These are phyloP conservation scores for Mus spicilegus DNA, from an alignment of 2,113 vertebrate genomes.

Conservation along the genomic window DNA sequence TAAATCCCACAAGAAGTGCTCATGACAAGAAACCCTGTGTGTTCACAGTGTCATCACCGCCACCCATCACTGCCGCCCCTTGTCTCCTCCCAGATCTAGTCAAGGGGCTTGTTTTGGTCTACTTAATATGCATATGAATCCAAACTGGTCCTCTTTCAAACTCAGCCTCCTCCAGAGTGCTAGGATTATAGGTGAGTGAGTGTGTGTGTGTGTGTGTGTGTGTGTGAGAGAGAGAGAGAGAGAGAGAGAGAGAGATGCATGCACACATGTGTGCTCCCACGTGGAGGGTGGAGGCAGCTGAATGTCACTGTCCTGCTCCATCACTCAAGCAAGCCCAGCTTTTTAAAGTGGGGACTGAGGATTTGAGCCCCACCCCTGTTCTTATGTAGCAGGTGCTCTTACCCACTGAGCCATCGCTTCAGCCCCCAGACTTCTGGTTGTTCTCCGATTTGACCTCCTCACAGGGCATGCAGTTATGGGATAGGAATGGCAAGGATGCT, in stretches of 20 bases:
- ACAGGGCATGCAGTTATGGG: background rate
- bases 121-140: background rate
- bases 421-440: background rate
- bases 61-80: background rate
- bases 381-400: background rate
- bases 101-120: background rate
- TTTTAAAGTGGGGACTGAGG: background rate
- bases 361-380: no score
- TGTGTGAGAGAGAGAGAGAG: background rate
- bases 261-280: background rate
- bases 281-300: background rate
- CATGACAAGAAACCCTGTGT: background rate
- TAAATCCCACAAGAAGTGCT: background rate
- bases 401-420: background rate
- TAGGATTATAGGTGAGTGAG: background rate
- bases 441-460: background rate
- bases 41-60: background rate
- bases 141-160: background rate
- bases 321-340: background rate
- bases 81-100: conserved; percentile 11
- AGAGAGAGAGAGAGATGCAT: background rate
- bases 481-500: background rate
- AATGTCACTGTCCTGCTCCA: background rate
- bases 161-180: background rate
- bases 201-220: background rate